phyloP scores from a whole-genome alignment of 1,140 invertebrate species.

The Halesus radiatus region DNA sequence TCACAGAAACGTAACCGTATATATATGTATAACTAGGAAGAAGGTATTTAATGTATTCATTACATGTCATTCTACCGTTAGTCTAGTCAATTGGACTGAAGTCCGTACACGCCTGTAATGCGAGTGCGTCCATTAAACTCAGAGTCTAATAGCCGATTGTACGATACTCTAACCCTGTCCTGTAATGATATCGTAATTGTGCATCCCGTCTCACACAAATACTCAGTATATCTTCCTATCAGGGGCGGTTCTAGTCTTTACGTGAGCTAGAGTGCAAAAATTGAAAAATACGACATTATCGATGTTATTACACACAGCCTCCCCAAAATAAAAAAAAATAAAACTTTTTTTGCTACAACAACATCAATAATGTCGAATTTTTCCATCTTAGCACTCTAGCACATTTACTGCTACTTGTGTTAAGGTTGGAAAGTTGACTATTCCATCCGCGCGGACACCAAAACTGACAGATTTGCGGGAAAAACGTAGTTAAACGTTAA shows the following conservation, averaged over 20 bases:
- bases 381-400: too few relatives aligned
- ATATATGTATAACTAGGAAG: neutral
- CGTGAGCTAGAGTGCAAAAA: too few relatives aligned
- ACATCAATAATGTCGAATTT: too few relatives aligned
- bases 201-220: neutral
- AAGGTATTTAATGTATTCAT: neutral
- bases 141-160: neutral
- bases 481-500: neutral
- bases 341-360: too few relatives aligned
- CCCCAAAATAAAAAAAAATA: too few relatives aligned
- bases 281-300: too few relatives aligned
- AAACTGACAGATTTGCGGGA: neutral
- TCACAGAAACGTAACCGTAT: neutral
- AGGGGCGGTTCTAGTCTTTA: too few relatives aligned
- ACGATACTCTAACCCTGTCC: neutral
- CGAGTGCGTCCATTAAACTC: neutral
- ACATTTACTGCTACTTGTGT: too few relatives aligned
- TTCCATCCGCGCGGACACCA: neutral
- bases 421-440: neutral
- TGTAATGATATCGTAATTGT: neutral
- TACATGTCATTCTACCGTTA: neutral
- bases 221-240: too few relatives aligned
- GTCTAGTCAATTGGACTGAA: neutral
- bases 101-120: neutral
- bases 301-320: too few relatives aligned